phyloP scores from a whole-genome alignment of 1,140 invertebrate species.

The Zaprionus ornatus region DNA sequence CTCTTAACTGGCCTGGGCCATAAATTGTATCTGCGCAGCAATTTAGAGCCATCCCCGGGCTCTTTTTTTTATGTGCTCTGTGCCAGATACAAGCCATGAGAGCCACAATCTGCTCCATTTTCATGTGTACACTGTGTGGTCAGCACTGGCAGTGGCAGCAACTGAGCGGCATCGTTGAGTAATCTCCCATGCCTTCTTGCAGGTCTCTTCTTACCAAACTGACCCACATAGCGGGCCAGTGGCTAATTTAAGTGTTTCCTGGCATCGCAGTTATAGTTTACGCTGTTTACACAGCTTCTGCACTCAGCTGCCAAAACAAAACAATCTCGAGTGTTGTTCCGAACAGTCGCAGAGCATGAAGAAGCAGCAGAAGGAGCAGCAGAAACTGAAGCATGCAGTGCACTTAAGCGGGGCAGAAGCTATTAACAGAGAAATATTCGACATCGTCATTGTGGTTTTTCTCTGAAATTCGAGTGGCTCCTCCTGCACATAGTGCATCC shows the following conservation, averaged over 20 bases:
- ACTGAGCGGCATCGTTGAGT: constrained; percentile 72
- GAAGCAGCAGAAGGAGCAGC: neutral
- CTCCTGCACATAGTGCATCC: constrained; percentile 1
- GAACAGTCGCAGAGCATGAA: constrained; percentile 9
- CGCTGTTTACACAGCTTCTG: constrained; percentile 72
- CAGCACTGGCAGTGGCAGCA: constrained; percentile 29
- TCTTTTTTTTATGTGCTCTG: constrained; percentile 61
- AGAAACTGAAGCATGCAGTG: neutral
- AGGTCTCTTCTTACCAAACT: constrained; percentile 72
- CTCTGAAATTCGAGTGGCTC: constrained; percentile 66
- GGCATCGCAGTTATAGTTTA: constrained; percentile 77
- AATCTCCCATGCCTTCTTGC: constrained; percentile 67
- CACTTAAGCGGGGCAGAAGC: constrained; percentile 65
- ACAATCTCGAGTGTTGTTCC: constrained; percentile 60
- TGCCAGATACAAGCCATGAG: constrained; percentile 37
- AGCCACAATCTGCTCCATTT: constrained; percentile 39
- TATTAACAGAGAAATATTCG: constrained; percentile 73
- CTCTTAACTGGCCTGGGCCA: constrained; percentile 68
- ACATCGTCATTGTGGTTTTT: constrained; percentile 45
- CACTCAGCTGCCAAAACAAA: constrained; percentile 81
- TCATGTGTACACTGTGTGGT: constrained; percentile 52
- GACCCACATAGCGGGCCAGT: constrained; percentile 73
- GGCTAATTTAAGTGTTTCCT: constrained; percentile 80
- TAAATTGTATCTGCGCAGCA: constrained; percentile 77
- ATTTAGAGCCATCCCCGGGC: constrained; percentile 56